Evolutionary conservation across 2,888 invertebrate genomes (phyloP).

Genomic region (Catocala sponsa): DNA sequence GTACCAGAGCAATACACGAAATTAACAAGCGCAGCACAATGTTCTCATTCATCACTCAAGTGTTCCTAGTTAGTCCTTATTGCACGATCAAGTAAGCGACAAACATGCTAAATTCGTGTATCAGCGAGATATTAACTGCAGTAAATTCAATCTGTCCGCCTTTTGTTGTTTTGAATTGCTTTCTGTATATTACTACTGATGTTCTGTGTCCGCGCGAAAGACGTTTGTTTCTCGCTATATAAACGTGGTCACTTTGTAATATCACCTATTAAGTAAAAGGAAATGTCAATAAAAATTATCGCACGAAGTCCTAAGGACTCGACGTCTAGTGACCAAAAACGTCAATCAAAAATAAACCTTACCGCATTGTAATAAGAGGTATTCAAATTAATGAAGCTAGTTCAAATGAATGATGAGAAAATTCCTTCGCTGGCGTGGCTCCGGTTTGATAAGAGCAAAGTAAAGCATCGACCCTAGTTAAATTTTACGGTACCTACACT

Average conservation of each 20-base stretch:
- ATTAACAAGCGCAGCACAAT: too few relatives aligned
- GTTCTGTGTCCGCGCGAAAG: too few relatives aligned
- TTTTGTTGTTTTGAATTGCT: too few relatives aligned
- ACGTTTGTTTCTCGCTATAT: too few relatives aligned
- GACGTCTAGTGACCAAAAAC: conserved; percentile 5
- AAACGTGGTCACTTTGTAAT: not conserved
- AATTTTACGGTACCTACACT: conserved; percentile 30
- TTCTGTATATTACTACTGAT: too few relatives aligned
- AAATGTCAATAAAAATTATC: conserved; percentile 31
- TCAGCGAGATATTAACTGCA: too few relatives aligned
- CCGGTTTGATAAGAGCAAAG: conserved; percentile 41
- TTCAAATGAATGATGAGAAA: conserved; percentile 12
- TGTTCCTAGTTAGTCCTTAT: too few relatives aligned
- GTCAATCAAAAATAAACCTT: conserved; percentile 28
- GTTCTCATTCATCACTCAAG: too few relatives aligned
- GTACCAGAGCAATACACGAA: too few relatives aligned
- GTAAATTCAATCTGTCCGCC: too few relatives aligned
- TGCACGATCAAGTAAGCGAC: too few relatives aligned
- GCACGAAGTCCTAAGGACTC: conserved; percentile 13
- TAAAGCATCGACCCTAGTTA: conserved; percentile 30
- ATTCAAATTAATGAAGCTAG: conserved; percentile 11
- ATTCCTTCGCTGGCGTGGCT: conserved; percentile 34
- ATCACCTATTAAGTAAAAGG: conserved; percentile 12
- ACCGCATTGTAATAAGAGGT: conserved; percentile 14
- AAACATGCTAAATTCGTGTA: too few relatives aligned